phyloP scores from a whole-genome alignment of 2,113 vertebrate genomes.

The Larimichthys polyactis region DNA sequence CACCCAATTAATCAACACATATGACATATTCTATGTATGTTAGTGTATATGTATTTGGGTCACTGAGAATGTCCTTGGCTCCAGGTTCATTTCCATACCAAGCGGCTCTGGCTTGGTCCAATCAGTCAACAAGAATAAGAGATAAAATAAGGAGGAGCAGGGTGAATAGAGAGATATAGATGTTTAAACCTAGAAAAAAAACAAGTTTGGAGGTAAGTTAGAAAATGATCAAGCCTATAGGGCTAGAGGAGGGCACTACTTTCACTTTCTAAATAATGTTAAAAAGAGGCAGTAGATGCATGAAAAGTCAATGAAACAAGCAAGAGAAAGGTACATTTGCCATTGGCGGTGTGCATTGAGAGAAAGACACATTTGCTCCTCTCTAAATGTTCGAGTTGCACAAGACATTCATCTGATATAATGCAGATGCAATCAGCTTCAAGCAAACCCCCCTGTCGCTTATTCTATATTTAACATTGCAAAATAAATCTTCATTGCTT shows the following conservation, averaged over 20 bases:
- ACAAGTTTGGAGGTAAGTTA: conserved; percentile 17
- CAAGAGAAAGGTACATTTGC: background rate
- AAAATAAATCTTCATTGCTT: background rate
- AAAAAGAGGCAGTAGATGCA: background rate
- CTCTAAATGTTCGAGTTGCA: conserved; percentile 14
- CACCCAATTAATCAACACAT: conserved; percentile 65
- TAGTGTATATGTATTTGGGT: conserved; percentile 57
- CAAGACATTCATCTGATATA: conserved; percentile 1
- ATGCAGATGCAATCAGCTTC: conserved; percentile 33
- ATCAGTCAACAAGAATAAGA: conserved; percentile 54
- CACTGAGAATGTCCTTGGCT: conserved; percentile 54
- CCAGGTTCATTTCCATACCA: conserved; percentile 69
- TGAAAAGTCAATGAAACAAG: conserved; percentile 30
- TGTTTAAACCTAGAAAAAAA: conserved; percentile 15
- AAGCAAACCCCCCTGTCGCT: conserved; percentile 11
- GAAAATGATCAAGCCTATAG: conserved; percentile 30
- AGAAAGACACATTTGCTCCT: conserved; percentile 7
- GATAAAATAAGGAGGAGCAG: background rate
- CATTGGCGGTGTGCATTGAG: background rate
- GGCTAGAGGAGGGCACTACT: background rate
- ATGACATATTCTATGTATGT: conserved; percentile 31
- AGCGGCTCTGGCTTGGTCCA: conserved; percentile 55
- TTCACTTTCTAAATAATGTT: conserved; percentile 9
- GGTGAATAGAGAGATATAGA: background rate
- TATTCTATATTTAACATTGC: background rate